Conservation (phyloP, 1,140 invertebrate species). For the Andricus grossulariae region DNA sequence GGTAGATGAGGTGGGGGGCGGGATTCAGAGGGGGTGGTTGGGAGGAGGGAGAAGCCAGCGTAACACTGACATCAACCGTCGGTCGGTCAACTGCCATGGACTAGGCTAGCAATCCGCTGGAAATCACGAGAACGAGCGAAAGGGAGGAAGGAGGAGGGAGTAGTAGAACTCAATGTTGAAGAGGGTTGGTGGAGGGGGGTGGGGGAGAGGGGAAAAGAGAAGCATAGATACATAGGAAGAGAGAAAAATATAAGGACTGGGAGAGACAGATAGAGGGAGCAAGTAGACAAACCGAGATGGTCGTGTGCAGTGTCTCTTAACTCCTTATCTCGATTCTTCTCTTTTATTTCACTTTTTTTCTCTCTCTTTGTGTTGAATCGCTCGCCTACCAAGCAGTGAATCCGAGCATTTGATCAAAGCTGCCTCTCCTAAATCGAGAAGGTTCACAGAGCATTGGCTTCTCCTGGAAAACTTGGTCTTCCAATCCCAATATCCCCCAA, state of each 20-base stretch:
- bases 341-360: neutral
- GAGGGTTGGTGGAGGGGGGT: neutral
- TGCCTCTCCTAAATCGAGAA: conserved; percentile 35
- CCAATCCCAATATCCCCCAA: conserved; percentile 1
- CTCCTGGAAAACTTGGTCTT: conserved; percentile 29
- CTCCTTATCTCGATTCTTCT: conserved; percentile 18
- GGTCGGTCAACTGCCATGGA: conserved; percentile 51
- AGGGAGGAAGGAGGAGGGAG: neutral
- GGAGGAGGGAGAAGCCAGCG: conserved; percentile 43
- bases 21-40: conserved; percentile 43
- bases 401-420: conserved; percentile 35
- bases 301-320: conserved; percentile 12
- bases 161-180: neutral
- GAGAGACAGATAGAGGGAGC: conserved; percentile 22
- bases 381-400: conserved; percentile 20
- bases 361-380: conserved; percentile 27
- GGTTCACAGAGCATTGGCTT: conserved; percentile 33
- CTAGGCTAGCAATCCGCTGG: conserved; percentile 43
- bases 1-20: conserved; percentile 35
- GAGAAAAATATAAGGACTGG: conserved; percentile 35
- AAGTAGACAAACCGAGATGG: conserved; percentile 35
- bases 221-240: neutral
- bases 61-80: conserved; percentile 51
- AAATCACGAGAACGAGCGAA: conserved; percentile 37
- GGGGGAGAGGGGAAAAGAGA: neutral